Percentiles rank a stretch among this genome's conserved stretches.
Evolutionary conservation across 2,888 invertebrate species (phyloP).

Genomic region (Caenorhabditis sp.): DNA sequence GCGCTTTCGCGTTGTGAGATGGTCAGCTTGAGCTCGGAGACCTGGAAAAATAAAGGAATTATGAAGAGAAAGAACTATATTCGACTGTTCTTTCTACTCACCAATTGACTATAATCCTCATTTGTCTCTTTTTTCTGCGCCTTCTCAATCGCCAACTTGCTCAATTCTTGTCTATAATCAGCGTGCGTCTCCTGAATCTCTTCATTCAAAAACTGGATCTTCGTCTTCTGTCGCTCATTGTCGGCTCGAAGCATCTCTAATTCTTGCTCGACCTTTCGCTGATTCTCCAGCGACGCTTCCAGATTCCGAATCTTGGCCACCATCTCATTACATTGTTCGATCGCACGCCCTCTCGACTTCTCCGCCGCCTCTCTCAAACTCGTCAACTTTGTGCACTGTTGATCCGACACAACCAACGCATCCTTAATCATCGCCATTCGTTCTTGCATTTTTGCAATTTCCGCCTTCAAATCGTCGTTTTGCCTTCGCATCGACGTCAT

Average conservation of each 20-base stretch:
- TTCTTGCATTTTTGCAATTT: conserved; percentile 15
- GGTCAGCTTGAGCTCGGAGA: conserved; percentile 3
- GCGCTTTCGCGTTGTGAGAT: conserved; percentile 22
- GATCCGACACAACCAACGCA: conserved; percentile 19
- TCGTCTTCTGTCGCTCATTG: conserved; percentile 17
- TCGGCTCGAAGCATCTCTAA: conserved; percentile 27
- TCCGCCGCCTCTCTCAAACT: conserved; percentile 19
- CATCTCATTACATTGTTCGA: conserved; percentile 32
- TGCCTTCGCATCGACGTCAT: conserved; percentile 12
- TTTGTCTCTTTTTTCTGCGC: neutral
- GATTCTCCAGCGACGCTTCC: conserved; percentile 16
- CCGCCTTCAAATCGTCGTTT: conserved; percentile 17
- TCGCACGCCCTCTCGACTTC: conserved; percentile 19
- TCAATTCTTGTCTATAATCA: conserved; percentile 50
- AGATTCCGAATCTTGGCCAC: conserved; percentile 17
- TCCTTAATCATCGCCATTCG: conserved; percentile 9
- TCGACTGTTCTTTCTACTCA: conserved; percentile 6
- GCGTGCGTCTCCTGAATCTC: conserved; percentile 53
- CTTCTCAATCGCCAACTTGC: conserved; percentile 23
- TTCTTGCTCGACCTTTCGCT: conserved; percentile 28
- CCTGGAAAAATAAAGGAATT: neutral
- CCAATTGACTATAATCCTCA: neutral
- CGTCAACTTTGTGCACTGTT: conserved; percentile 18
- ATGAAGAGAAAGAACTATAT: neutral
- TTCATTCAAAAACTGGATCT: conserved; percentile 30